A percentile compares a stretch with the other conserved stretches of the same genome.
Evolutionary conservation across 2,113 vertebrate genomes (phyloP).

Genomic region (Haliaeetus leucogaster): DNA sequence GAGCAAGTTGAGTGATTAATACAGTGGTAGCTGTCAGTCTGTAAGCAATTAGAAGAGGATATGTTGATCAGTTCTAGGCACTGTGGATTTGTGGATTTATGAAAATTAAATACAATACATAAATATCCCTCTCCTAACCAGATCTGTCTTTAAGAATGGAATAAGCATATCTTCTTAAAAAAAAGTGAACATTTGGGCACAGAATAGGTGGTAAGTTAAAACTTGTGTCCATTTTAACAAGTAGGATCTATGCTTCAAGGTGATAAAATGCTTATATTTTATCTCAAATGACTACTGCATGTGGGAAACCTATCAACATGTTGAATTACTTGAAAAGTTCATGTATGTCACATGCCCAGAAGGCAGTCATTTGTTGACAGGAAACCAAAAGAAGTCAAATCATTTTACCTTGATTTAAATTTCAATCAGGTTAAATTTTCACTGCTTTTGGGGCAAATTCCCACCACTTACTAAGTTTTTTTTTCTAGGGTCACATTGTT

Average conservation of each 20-base stretch:
- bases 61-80: neutral
- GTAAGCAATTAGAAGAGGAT: neutral
- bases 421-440: constrained; percentile 2
- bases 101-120: neutral
- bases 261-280: neutral
- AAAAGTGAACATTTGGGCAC: neutral
- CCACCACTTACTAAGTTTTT: neutral
- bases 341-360: neutral
- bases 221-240: neutral
- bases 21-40: neutral
- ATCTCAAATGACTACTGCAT: neutral
- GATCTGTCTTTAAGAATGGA: neutral
- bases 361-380: constrained; percentile 7
- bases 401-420: constrained; percentile 26
- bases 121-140: neutral
- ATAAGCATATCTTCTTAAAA: neutral
- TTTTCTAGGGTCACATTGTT: neutral
- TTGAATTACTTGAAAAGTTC: constrained; percentile 11
- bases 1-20: neutral
- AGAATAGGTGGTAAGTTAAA: neutral
- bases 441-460: neutral
- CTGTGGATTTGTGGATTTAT: neutral
- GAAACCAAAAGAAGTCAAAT: neutral
- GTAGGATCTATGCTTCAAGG: neutral
- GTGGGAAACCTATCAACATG: neutral